These are phyloP conservation scores for Cladorhizidae sp. DNA, from an alignment of 37 sponge, comb jelly and placozoan species.

Conservation along the genomic window DNA sequence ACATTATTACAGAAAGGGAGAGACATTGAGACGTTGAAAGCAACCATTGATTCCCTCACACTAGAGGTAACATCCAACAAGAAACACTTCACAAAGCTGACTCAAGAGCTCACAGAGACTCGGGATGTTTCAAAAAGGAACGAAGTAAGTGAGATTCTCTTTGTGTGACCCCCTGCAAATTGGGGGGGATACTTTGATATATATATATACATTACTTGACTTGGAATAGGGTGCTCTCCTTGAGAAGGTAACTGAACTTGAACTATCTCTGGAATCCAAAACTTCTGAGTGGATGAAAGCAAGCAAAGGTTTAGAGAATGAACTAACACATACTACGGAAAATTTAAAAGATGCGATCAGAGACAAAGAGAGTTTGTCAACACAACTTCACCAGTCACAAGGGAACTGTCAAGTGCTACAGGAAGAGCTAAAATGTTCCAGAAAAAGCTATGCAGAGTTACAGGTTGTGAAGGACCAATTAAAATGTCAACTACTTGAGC, in stretches of 20 bases:
- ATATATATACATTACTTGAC: no score
- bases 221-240: no score
- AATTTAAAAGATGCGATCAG: background rate
- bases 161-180: background rate
- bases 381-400: background rate
- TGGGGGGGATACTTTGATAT: no score
- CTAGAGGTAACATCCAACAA: background rate
- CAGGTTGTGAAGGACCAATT: background rate
- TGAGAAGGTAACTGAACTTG: constrained; percentile 1
- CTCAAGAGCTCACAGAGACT: background rate
- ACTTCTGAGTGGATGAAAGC: background rate
- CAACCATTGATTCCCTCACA: background rate
- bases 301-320: background rate
- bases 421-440: background rate
- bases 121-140: background rate
- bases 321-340: background rate
- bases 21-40: background rate
- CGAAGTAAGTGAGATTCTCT: background rate
- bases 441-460: background rate
- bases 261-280: background rate
- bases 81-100: background rate
- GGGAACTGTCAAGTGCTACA: background rate
- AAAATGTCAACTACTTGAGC: background rate
- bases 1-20: background rate
- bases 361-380: background rate